These are phyloP conservation scores for Papilio xuthus DNA, from an alignment of 1,140 invertebrate genomes.

Conservation along the genomic window DNA sequence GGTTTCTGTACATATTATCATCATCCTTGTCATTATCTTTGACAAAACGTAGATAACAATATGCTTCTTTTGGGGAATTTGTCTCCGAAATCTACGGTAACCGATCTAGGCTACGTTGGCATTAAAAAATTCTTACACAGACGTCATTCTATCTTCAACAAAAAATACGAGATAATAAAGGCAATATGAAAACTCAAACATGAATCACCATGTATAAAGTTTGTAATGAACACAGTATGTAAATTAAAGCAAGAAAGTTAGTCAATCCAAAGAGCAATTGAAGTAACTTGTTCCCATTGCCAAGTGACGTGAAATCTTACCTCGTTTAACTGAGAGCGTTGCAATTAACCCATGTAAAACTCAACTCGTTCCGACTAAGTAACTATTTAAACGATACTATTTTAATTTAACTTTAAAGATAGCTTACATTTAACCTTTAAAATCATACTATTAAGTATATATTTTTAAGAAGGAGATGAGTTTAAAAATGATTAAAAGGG, in stretches of 20 bases:
- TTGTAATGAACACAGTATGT: constrained; percentile 16
- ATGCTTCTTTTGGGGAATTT: too few species aligned
- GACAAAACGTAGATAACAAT: too few species aligned
- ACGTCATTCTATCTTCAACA: background rate
- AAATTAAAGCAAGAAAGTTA: constrained; percentile 33
- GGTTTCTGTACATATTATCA: too few species aligned
- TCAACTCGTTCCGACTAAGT: background rate
- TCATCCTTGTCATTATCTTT: too few species aligned
- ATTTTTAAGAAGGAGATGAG: too few species aligned
- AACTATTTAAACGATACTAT: constrained; percentile 9
- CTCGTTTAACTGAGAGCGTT: constrained; percentile 7
- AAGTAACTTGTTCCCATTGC: constrained; percentile 16
- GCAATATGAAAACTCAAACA: background rate
- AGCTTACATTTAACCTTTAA: background rate
- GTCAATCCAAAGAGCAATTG: constrained; percentile 30
- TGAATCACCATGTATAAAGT: background rate
- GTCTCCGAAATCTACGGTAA: too few species aligned
- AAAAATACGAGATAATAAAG: background rate
- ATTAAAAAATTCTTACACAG: too few species aligned
- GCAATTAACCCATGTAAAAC: constrained; percentile 22
- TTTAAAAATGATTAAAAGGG: too few species aligned
- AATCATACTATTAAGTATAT: too few species aligned
- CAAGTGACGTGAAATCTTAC: constrained; percentile 30
- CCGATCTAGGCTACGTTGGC: too few species aligned
- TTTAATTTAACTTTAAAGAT: background rate